Percentiles rank a stretch among this genome's conserved stretches.
Evolutionary conservation across 2,888 invertebrate species (phyloP).

Genomic region (Melanostoma mellinum): DNA sequence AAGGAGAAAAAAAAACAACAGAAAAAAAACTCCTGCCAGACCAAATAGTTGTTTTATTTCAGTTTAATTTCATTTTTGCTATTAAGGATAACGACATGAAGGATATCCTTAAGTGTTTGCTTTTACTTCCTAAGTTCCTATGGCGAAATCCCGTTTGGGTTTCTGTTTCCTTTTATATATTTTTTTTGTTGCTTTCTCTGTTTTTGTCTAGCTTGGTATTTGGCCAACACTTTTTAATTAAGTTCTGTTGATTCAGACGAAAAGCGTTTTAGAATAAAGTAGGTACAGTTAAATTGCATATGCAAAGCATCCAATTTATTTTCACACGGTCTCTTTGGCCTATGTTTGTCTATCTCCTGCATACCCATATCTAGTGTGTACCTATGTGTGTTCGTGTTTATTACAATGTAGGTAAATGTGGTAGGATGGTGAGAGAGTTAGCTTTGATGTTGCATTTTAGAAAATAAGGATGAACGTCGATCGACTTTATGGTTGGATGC

Average conservation of each 20-base stretch:
- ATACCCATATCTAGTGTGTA: too few relatives aligned
- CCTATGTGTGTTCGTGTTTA: not conserved
- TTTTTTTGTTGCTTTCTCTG: conserved; percentile 2
- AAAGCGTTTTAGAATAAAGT: conserved; percentile 46
- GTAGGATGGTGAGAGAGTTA: too few relatives aligned
- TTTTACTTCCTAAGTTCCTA: conserved; percentile 40
- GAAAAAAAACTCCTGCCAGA: conserved; percentile 2
- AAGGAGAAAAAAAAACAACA: conserved; percentile 3
- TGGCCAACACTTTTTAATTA: conserved; percentile 59
- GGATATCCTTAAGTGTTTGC: conserved; percentile 62
- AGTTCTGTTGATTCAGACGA: conserved; percentile 52
- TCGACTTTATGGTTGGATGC: too few relatives aligned
- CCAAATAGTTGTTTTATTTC: conserved; percentile 44
- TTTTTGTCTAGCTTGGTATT: conserved; percentile 39
- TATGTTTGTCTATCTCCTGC: not conserved
- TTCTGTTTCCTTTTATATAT: conserved; percentile 19
- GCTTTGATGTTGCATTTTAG: too few relatives aligned
- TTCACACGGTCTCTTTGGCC: conserved; percentile 9
- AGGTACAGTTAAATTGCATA: conserved; percentile 56
- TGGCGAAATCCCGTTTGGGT: conserved; percentile 22
- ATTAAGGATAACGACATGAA: conserved; percentile 54
- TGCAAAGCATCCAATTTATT: conserved; percentile 57
- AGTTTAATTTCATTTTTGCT: conserved; percentile 66
- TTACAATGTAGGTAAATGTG: not conserved
- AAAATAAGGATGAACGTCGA: too few relatives aligned